Base-by-base conservation (phyloP, 1,140 invertebrate species). In the Drosophila kanapiae region DNA sequence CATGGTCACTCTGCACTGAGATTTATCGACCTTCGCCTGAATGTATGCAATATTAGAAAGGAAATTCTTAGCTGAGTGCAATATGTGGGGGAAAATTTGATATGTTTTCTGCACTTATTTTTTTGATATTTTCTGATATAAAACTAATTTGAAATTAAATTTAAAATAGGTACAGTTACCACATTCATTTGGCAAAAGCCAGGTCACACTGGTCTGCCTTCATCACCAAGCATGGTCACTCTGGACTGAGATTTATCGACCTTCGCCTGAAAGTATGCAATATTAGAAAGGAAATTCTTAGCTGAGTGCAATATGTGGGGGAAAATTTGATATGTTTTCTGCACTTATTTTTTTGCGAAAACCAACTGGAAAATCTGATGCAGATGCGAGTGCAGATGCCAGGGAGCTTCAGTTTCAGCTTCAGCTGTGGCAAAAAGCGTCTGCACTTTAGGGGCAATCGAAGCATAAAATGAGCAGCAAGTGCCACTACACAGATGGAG, bases 391-490 rank as follows among this genome's bases (percentile, higher is more conserved):
- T 37, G 43, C 29, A 58, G 53, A 58, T 59, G 43, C 45, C 59
- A 38, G 27, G 35, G 47, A 63, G 51, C 31, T 61, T 51, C 57
- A 53, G 68, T 60, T 76, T 77, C 53, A 61, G 40, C 58, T 62
- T 45, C 69, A 82, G 59, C 63, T 78, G 68, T 62, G 45, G 63
- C 63, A 75, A 79, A 87, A 88, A 87, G 65, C 75, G 78, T 90
- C 78, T 82, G 78, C 85, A 85, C 85, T 90, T 75, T 62, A 51
- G 78, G 56, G 70, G 38, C 81, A 82, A 82, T 85, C 85, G 85
- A 90, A 78, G 81, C 85, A 90, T 90, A 80, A 91, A 90, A 90
- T 90, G 85, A 90, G 85, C 85, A 91, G 85, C 86, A 85, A 90
- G 86, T 90, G 85, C 78, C 86, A 90, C 85, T 90, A 82, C 81